Base-by-base conservation (phyloP, 2,113 vertebrate genomes). In the Crotalus viridis region DNA sequence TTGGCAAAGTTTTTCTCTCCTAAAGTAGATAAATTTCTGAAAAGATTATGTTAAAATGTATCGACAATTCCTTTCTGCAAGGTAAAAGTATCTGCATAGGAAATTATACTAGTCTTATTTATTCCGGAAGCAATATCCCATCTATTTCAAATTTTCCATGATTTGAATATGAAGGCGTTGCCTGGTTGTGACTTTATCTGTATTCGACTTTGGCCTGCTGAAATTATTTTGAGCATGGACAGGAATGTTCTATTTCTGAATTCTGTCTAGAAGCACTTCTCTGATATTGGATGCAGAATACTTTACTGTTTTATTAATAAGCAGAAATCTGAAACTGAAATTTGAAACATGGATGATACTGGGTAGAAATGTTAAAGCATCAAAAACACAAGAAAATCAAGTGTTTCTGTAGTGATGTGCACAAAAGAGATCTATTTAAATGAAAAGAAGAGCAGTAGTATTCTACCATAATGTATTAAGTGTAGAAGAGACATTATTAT, bases 101-200 rank as follows among this genome's bases (percentile, higher is more conserved):
- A 89, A 93, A 91, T 94, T 91, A 93, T 90, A 94, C 87, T 92
- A 94, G 90, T 89, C 89, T 64, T 93, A 64, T 95, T 96, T 89
- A 96, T 95, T 95, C 93, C 93, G n/a, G 48, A 94, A 93, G 92
- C 93, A 93, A 94, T 93, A 95, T 93, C 93, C 89, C 88, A 94
- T 81, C 91, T 26, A 3, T 96, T 92, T 94, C 86, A 92, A 74
- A 81, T 59, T 88, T 96, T 93, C 94, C 90, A 88, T 90, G 90
- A 89, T 86, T 89, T 93, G 0, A 0, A 85, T 94, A 94, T 55
- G 87, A 92, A 74, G 89, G 54, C 88, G 61, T 90, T 59, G 88
- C 85, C 85, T 91, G 87, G 64, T 55, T 89, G 64, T 54, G 56
- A 89, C 15, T 54, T 95, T n/a, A 0, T 0, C 87, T 91, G 1